These are phyloP conservation scores for Poeciliopsis occidentalis DNA, from an alignment of 2,113 vertebrate species.

Conservation along the genomic window DNA sequence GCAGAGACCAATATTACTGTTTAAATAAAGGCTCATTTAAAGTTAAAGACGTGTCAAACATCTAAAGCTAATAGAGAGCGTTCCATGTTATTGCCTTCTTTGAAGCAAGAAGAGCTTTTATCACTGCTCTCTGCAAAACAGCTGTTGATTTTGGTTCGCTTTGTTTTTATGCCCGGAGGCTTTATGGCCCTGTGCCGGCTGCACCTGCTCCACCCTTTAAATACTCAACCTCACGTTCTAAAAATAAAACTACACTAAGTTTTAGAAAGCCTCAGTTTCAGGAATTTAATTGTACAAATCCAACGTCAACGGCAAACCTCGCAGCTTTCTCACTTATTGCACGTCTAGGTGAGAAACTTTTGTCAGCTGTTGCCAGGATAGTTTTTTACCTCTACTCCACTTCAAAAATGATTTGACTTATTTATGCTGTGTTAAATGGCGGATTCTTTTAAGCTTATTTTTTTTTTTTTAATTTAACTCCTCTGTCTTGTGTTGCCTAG, in stretches of 20 bases:
- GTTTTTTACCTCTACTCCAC: conserved; percentile 23
- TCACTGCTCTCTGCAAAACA: background rate
- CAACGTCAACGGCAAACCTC: conserved; percentile 45
- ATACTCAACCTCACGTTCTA: conserved; percentile 25
- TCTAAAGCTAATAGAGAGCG: background rate
- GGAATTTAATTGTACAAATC: conserved; percentile 40
- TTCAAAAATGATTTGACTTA: conserved; percentile 6
- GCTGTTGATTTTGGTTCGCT: background rate
- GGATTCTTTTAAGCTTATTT: conserved; percentile 2
- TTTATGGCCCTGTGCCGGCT: background rate
- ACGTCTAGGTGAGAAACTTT: conserved; percentile 22
- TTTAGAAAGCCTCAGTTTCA: conserved; percentile 34
- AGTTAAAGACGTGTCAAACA: background rate
- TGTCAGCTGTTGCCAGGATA: conserved; percentile 25
- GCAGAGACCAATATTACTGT: too few species aligned
- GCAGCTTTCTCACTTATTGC: conserved; percentile 37
- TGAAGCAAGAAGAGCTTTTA: background rate
- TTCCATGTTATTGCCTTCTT: background rate
- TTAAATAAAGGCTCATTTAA: background rate
- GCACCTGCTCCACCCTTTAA: conserved; percentile 24
- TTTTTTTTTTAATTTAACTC: background rate
- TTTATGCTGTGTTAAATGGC: conserved; percentile 12
- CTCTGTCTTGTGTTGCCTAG: conserved; percentile 3
- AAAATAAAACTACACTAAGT: conserved; percentile 32
- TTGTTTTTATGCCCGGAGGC: conserved; percentile 8